phyloP scores from a whole-genome alignment of 2,113 vertebrate genomes.

The Tragulus kanchil region DNA sequence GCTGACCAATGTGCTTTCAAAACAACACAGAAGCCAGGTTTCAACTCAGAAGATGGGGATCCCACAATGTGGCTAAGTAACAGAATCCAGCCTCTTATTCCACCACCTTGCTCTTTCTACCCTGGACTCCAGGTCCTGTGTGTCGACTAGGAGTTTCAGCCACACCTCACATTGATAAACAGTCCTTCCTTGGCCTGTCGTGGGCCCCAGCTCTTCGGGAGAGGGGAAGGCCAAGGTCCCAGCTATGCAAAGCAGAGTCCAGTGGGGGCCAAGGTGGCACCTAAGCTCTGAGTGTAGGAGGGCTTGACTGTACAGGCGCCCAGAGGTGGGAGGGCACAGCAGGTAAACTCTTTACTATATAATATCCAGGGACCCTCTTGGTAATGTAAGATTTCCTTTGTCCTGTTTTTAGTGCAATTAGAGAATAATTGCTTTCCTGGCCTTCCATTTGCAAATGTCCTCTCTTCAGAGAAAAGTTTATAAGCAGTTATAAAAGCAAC shows the following conservation, averaged over 20 bases:
- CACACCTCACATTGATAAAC: neutral
- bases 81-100: neutral
- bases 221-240: neutral
- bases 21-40: neutral
- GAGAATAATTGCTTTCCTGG: neutral
- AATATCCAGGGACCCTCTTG: too few species aligned
- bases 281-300: neutral
- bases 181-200: neutral
- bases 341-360: neutral
- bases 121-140: neutral
- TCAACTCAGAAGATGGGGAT: neutral
- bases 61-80: neutral
- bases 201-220: neutral
- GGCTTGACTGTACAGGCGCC: rapidly evolving
- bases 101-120: rapidly evolving
- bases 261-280: neutral
- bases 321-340: neutral
- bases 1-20: neutral
- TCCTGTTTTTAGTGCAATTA: neutral
- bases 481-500: conserved; percentile 1
- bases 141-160: neutral
- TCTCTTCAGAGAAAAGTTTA: neutral
- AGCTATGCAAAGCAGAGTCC: neutral
- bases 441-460: neutral
- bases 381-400: neutral